phyloP scores from a whole-genome alignment of 2,113 vertebrate genomes.

The Telmatochromis sp. region DNA sequence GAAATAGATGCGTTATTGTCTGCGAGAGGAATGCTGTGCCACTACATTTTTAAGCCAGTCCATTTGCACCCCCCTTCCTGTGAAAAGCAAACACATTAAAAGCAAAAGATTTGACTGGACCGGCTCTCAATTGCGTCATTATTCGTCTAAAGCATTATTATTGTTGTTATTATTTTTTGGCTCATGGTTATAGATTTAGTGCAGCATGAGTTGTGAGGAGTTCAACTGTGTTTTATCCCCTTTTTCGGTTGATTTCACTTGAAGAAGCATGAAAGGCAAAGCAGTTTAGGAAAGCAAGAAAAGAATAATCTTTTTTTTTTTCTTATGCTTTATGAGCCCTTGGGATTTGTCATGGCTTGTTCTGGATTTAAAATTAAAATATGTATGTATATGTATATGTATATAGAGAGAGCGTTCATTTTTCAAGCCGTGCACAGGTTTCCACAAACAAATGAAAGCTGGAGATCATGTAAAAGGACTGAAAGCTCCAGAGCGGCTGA shows the following conservation, averaged over 20 bases:
- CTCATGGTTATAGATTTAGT: not conserved
- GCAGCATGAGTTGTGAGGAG: not conserved
- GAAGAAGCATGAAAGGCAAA: not conserved
- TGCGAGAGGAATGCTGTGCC: not conserved
- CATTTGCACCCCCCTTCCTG: not conserved
- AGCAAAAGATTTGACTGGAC: not conserved
- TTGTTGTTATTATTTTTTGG: not conserved
- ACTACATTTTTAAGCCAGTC: not conserved
- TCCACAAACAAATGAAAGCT: not conserved
- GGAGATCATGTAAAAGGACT: not conserved
- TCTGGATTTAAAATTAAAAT: not conserved
- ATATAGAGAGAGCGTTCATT: not conserved
- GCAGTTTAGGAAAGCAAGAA: not conserved
- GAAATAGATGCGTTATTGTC: not conserved
- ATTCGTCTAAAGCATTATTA: not conserved
- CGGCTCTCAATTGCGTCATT: not conserved
- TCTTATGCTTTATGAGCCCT: not conserved
- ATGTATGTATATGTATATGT: not conserved
- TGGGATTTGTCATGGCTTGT: not conserved
- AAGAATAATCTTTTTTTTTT: not conserved
- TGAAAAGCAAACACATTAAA: not conserved
- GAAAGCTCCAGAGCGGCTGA: not conserved
- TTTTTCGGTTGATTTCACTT: not conserved
- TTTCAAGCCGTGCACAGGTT: not conserved
- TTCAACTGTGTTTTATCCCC: not conserved